Evolutionary conservation across 2,888 invertebrate species (phyloP).

Genomic region (Zaprionus obscuricornis): DNA sequence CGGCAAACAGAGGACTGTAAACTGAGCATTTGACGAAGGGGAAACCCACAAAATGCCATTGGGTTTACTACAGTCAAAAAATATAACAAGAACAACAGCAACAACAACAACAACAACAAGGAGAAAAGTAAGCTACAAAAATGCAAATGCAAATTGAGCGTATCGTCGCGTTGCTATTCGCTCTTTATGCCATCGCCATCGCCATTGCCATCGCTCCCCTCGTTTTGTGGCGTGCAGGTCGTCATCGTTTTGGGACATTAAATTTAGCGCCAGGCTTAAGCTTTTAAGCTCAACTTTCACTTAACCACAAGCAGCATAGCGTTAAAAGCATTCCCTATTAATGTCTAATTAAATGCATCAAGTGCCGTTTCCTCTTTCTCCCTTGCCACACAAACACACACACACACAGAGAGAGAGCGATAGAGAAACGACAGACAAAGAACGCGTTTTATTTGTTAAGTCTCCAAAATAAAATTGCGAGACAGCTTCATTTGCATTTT

Average conservation of each 20-base stretch:
- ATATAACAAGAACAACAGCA: too few species aligned
- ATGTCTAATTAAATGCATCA: conserved; percentile 74
- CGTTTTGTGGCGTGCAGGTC: too few species aligned
- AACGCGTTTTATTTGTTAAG: conserved; percentile 23
- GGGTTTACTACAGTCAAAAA: not conserved
- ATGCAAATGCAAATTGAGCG: conserved; percentile 67
- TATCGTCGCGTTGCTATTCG: conserved; percentile 27
- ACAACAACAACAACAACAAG: too few species aligned
- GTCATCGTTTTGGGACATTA: conserved; percentile 41
- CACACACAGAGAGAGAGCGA: too few species aligned
- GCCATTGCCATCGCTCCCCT: not conserved
- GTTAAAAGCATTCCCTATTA: conserved; percentile 55
- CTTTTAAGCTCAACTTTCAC: conserved; percentile 67
- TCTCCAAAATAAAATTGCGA: conserved; percentile 34
- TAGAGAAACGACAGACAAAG: too few species aligned
- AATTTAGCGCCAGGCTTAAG: conserved; percentile 63
- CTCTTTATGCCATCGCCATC: too few species aligned
- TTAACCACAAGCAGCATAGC: conserved; percentile 65
- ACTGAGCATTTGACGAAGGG: not conserved
- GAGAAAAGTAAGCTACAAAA: too few species aligned
- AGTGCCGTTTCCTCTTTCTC: too few species aligned
- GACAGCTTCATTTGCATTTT: conserved; percentile 68
- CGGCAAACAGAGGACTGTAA: not conserved
- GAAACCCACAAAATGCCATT: conserved; percentile 11
- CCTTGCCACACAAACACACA: too few species aligned